A percentile compares a stretch with the other conserved stretches of the same genome.
These are phyloP conservation scores for Brevimyrus niger DNA, from an alignment of 2,113 vertebrate genomes.

Conservation along the genomic window DNA sequence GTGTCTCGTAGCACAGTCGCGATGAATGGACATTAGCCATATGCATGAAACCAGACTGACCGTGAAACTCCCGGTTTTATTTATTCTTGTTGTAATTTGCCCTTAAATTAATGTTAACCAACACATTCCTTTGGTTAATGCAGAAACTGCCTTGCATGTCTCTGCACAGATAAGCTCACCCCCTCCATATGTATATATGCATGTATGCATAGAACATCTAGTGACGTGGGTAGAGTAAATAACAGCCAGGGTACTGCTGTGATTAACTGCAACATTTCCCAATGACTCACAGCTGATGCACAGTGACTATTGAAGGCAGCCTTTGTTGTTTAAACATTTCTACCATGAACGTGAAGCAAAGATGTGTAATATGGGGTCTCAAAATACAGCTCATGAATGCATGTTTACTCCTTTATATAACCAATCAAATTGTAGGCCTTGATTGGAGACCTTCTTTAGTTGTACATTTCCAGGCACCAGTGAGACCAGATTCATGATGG, in stretches of 20 bases:
- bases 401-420: background rate
- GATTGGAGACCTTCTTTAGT: background rate
- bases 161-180: background rate
- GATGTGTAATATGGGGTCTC: background rate
- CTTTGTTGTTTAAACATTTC: background rate
- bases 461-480: background rate
- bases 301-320: background rate
- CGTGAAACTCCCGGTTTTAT: background rate
- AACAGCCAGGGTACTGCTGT: background rate
- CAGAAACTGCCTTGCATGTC: background rate
- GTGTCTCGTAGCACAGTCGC: slow-evolving; percentile 35
- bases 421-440: background rate
- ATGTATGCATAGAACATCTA: background rate
- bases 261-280: background rate
- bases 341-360: background rate
- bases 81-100: background rate
- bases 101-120: background rate
- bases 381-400: background rate
- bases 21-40: background rate
- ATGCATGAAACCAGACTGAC: background rate
- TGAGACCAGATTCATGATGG: background rate
- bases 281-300: background rate
- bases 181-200: background rate
- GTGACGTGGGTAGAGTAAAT: background rate
- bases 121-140: background rate